Evolutionary conservation across 2,888 invertebrate species (phyloP).

Genomic region (Oxyscelio sp.): DNA sequence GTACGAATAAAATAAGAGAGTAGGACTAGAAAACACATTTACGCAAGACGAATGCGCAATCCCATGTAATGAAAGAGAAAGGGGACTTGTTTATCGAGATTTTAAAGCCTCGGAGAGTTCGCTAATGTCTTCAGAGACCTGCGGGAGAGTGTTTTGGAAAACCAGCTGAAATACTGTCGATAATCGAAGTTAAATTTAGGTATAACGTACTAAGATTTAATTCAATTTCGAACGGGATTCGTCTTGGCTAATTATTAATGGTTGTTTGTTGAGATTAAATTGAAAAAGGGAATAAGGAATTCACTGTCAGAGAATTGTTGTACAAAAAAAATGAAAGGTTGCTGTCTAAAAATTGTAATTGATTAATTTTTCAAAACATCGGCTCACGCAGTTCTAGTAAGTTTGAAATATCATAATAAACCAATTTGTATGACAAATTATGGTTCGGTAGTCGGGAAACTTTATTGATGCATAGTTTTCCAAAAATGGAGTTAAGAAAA

Average conservation of each 20-base stretch:
- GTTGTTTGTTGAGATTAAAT: background rate
- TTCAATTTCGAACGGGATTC: background rate
- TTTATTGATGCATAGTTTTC: no score
- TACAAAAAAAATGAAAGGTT: no score
- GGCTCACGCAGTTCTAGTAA: no score
- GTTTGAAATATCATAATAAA: no score
- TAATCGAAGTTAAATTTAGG: background rate
- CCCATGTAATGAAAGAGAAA: constrained; percentile 17
- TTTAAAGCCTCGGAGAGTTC: background rate
- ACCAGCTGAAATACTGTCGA: background rate
- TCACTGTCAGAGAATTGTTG: no score
- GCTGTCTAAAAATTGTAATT: no score
- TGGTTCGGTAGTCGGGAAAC: no score
- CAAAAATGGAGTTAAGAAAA: no score
- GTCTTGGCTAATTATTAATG: background rate
- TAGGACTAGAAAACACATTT: constrained; percentile 40
- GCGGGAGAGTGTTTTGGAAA: background rate
- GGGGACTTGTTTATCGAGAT: constrained; percentile 44
- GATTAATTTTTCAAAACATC: no score
- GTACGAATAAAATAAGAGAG: constrained; percentile 76
- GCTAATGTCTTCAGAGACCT: background rate
- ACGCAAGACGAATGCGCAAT: constrained; percentile 26
- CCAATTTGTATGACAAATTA: no score
- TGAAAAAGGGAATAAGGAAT: no score
- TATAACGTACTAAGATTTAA: background rate